Evolutionary conservation across 1,140 invertebrate species (phyloP).

Genomic region (Oscheius sp.): DNA sequence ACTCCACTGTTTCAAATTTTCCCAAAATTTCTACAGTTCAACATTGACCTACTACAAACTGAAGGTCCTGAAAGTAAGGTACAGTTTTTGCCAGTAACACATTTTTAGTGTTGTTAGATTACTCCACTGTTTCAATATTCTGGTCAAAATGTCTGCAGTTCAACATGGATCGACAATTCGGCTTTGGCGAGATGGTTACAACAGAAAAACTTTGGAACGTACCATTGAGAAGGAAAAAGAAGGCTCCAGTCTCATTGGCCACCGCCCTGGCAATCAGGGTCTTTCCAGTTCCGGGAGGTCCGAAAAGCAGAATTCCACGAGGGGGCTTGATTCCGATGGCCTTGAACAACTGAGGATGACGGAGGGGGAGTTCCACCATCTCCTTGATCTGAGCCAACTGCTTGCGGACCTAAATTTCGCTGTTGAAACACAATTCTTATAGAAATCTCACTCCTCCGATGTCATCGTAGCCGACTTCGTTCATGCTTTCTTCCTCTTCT

Average conservation of each 20-base stretch:
- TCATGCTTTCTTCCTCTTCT: constrained; percentile 95
- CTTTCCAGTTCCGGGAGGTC: constrained; percentile 90
- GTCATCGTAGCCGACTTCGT: constrained; percentile 98
- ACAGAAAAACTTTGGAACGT: too few relatives aligned
- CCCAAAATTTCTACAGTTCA: not conserved
- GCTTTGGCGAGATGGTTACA: too few relatives aligned
- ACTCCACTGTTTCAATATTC: too few relatives aligned
- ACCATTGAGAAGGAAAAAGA: constrained; percentile 98
- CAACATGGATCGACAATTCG: too few relatives aligned
- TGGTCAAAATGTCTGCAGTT: too few relatives aligned
- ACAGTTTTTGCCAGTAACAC: not conserved
- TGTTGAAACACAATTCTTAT: not conserved
- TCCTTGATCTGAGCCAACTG: constrained; percentile 99
- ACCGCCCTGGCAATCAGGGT: constrained; percentile 96
- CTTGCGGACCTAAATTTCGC: constrained; percentile 72
- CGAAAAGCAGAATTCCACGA: constrained; percentile 89
- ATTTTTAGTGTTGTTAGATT: not conserved
- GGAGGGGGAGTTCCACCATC: constrained; percentile 96
- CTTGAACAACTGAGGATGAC: constrained; percentile 97
- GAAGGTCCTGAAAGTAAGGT: not conserved
- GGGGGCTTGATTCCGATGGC: constrained; percentile 79
- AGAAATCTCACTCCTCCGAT: constrained; percentile 80
- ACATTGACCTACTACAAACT: not conserved
- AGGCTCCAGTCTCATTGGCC: constrained; percentile 97
- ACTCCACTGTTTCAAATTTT: too few relatives aligned